Percentiles rank a stretch among this genome's conserved stretches.
phyloP scores from a whole-genome alignment of 2,113 vertebrate genomes.

The Oenanthe melanoleuca region DNA sequence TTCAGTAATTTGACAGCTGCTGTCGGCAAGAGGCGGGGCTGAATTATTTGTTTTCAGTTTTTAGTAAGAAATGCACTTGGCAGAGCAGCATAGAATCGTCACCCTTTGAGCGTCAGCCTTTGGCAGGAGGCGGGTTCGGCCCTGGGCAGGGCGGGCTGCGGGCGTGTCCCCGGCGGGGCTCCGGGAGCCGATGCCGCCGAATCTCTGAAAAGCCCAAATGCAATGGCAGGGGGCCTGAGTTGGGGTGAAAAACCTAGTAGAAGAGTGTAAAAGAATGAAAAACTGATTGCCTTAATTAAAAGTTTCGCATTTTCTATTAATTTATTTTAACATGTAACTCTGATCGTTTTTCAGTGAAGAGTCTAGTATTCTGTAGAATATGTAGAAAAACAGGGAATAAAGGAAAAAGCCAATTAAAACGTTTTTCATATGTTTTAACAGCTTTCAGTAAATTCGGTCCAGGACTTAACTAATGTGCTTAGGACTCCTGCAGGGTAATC shows the following conservation, averaged over 20 bases:
- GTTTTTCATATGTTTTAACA: neutral
- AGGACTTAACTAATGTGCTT: neutral
- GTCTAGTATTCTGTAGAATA: neutral
- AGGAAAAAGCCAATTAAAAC: neutral
- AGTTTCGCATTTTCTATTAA: rapidly evolving
- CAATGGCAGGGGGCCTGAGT: too few relatives aligned
- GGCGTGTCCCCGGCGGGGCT: too few relatives aligned
- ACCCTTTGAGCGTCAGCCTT: rapidly evolving
- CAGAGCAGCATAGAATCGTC: rapidly evolving
- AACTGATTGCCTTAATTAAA: neutral
- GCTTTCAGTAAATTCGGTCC: neutral
- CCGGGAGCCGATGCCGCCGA: neutral
- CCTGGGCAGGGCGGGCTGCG: too few relatives aligned
- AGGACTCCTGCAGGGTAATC: neutral
- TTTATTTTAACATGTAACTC: neutral
- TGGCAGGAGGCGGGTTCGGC: too few relatives aligned
- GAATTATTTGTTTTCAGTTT: rapidly evolving
- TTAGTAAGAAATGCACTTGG: rapidly evolving
- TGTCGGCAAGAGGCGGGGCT: neutral
- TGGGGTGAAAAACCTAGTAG: neutral
- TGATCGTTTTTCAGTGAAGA: neutral
- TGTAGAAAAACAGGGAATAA: neutral
- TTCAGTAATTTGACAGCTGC: neutral
- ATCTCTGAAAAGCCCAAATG: rapidly evolving
- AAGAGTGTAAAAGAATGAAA: neutral